Evolutionary conservation across 2,113 vertebrate genomes (phyloP), one percentile per base, ranked within the genome.

Genomic region (Numenius arquata): DNA sequence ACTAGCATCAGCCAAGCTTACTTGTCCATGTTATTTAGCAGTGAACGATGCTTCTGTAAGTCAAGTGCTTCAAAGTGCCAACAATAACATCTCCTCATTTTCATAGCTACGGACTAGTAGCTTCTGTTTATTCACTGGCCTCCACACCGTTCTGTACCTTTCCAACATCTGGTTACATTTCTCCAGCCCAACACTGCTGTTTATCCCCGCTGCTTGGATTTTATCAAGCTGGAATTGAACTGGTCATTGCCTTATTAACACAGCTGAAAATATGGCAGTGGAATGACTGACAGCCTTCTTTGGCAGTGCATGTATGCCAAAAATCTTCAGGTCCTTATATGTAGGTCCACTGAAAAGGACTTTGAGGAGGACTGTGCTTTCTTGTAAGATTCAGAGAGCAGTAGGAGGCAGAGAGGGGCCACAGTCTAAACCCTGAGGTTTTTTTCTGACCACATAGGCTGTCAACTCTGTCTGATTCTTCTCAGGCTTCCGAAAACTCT

Each of bases 401-500:
- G 72, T 40, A 91, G 62, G 34, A 56, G 70, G 62, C 40, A 85
- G 62, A 75, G 16, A 81, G 47, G 65, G 56, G 56, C 43, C 47
- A 77, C n/a, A 63, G 65, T 34, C 23, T 38, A 26, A 7, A 62
- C 40, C 47, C 29, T 36, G 66, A 34, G 11, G 1, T 8, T 62
- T 83, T 66, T 81, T 63, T 26, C 92, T 73, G 67, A 26, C 85
- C 38, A 20, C 59, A 53, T 18, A 81, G 40, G 32, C 74, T 95
- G 88, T 90, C 90, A 86, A 40, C 67, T 78, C 61, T 45, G 16
- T 8, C 61, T 68, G 76, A 78, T 47, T 84, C 65, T 71, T 36
- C 76, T 75, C 65, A 43, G 61, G 47, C 79, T 87, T 78, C 85
- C 82, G 90, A 90, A 93, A 96, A 95, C 85, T 62, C 93, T 95